A percentile compares a stretch with the other conserved stretches of the same genome.
phyloP scores from a whole-genome alignment of 2,113 vertebrate genomes.

The Diadophis punctatus region DNA sequence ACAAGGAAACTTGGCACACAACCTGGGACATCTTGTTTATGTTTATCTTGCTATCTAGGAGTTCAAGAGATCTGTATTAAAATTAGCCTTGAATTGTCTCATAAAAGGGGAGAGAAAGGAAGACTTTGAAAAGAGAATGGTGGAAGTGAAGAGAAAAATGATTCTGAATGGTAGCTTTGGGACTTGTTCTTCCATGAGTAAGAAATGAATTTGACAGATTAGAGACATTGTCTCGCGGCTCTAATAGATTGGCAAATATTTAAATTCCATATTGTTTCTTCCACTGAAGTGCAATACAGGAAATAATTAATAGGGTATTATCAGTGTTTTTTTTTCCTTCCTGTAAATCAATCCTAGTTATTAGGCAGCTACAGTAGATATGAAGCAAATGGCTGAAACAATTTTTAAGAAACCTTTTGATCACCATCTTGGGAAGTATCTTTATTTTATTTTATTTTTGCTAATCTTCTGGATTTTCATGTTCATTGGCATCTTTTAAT shows the following conservation, averaged over 20 bases:
- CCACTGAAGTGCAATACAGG: slow-evolving; percentile 8
- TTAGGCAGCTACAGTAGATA: not conserved
- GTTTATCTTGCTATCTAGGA: slow-evolving; percentile 14
- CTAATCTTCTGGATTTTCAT: not conserved
- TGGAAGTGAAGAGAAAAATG: slow-evolving; percentile 9
- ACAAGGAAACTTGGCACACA: slow-evolving; percentile 12
- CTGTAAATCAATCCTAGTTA: not conserved
- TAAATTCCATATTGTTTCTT: slow-evolving; percentile 38
- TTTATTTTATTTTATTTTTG: not conserved
- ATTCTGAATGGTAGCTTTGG: not conserved
- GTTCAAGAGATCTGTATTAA: slow-evolving; percentile 5
- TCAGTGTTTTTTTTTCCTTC: not conserved
- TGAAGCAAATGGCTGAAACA: not conserved
- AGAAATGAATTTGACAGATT: slow-evolving; percentile 20
- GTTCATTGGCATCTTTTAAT: not conserved
- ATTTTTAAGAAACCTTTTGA: not conserved
- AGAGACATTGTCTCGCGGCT: not conserved
- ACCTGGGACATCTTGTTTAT: not conserved
- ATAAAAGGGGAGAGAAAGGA: not conserved
- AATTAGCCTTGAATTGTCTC: not conserved
- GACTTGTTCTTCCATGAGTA: slow-evolving; percentile 13
- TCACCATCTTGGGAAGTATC: not conserved
- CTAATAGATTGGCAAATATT: slow-evolving; percentile 43
- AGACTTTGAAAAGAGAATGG: slow-evolving; percentile 8
- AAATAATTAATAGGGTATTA: not conserved